These are phyloP conservation scores for Teinopalpus imperialis DNA, from an alignment of 2,888 invertebrate genomes.

Conservation along the genomic window DNA sequence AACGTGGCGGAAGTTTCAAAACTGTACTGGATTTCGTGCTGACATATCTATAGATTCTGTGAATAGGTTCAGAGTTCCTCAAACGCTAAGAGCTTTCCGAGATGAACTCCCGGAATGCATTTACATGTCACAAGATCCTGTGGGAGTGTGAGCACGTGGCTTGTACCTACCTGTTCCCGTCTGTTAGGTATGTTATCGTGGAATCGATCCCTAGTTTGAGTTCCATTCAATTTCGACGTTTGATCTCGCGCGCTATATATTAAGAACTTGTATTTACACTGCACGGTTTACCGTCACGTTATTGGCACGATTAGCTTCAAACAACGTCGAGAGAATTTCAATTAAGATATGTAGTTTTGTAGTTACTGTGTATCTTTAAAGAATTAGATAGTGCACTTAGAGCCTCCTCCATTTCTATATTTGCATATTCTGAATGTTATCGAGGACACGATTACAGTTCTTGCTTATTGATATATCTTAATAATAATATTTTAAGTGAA, in stretches of 20 bases:
- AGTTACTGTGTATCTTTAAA: too few relatives aligned
- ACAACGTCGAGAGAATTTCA: background rate
- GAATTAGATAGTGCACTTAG: too few relatives aligned
- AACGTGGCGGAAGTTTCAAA: slow-evolving; percentile 13
- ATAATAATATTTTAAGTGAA: too few relatives aligned
- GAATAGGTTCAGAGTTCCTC: slow-evolving; percentile 24
- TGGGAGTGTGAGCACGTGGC: slow-evolving; percentile 69
- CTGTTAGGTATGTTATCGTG: slow-evolving; percentile 43
- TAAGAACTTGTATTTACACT: slow-evolving; percentile 55
- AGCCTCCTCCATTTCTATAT: too few relatives aligned
- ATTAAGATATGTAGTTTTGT: too few relatives aligned
- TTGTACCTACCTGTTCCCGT: slow-evolving; percentile 48
- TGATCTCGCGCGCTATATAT: slow-evolving; percentile 48
- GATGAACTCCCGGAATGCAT: slow-evolving; percentile 72
- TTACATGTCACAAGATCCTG: slow-evolving; percentile 72
- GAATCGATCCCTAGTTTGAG: slow-evolving; percentile 44
- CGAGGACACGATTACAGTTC: too few relatives aligned
- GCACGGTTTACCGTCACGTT: slow-evolving; percentile 20
- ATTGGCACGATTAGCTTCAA: slow-evolving; percentile 19
- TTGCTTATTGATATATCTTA: too few relatives aligned
- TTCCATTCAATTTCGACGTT: slow-evolving; percentile 38
- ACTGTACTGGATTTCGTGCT: slow-evolving; percentile 6
- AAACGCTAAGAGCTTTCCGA: slow-evolving; percentile 66
- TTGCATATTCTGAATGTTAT: too few relatives aligned
- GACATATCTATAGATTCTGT: slow-evolving; percentile 7